phyloP scores from a whole-genome alignment of 2,888 invertebrate genomes.

The Troides helena region DNA sequence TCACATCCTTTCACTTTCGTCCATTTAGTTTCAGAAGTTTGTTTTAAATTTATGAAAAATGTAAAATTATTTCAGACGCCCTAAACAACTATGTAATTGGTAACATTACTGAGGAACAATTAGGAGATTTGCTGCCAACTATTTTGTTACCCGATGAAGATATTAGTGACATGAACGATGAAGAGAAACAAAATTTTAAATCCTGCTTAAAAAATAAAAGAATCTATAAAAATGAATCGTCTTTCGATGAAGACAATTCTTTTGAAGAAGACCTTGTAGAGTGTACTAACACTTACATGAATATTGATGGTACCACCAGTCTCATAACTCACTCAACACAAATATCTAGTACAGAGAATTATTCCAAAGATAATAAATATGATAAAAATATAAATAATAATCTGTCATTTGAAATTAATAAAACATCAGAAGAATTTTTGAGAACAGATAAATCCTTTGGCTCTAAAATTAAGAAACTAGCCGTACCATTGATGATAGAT shows the following conservation, averaged over 20 bases:
- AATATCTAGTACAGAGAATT: not conserved
- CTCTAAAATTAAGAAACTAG: not conserved
- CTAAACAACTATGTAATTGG: slow-evolving; percentile 15
- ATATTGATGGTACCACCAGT: not conserved
- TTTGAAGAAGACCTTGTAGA: not conserved
- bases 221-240: not conserved
- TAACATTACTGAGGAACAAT: slow-evolving; percentile 6
- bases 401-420: too few species aligned
- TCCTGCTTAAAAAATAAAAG: not conserved
- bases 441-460: not conserved
- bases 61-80: slow-evolving; percentile 3
- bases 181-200: not conserved
- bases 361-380: not conserved
- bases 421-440: not conserved
- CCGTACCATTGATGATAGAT: slow-evolving; percentile 10
- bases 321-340: not conserved
- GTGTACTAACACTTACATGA: not conserved
- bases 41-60: too few species aligned
- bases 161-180: not conserved
- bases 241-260: not conserved
- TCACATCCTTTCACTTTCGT: too few species aligned
- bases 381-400: not conserved
- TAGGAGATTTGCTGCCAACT: slow-evolving; percentile 1
- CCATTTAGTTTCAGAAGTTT: too few species aligned
- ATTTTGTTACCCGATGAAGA: not conserved